Base-by-base conservation (phyloP, 2,113 vertebrate species). In the Perca schrenkii region DNA sequence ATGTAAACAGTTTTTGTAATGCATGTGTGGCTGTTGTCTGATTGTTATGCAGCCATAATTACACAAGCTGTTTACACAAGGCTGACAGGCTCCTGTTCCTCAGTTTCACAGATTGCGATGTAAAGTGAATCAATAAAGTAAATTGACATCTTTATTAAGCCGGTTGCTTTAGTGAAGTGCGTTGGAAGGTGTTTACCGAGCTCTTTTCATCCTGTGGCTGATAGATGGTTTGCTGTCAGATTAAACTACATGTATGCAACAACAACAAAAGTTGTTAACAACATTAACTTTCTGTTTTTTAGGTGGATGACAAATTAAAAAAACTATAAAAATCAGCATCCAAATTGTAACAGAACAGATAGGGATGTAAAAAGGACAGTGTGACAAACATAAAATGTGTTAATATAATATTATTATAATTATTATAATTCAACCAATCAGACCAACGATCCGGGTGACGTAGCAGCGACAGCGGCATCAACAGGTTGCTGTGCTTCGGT, bases 51-150 rank as follows among this genome's bases (percentile, higher is more conserved):
- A 34, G 49, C 58, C 70, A 69, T 93, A 89, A 88, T 93, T 92
- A 66, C n/a, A 56, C 64, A 49, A 53, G 73, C 76, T 79, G 70
- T 57, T 28, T 57, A 81, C 63, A 68, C 56, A 60, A 15, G 60
- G 64, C 60, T 67, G 83, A 90, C 52, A 53, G 80, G 72, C 34
- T 49, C 34, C 63, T 53, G 76, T 61, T 86, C 12, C 71, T 69
- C 19, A 25, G 50, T 66, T 74, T 82, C 67, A 82, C 50, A 13
- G 49, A 64, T 19, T 66, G 68, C 46, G 68, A 82, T 76, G 71
- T 73, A 86, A 88, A 91, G 79, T 70, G 69, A 91, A 92, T 92
- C 87, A 78, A 89, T 93, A 88, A 91, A 90, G 77, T 79, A 80
- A 88, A 91, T 73, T 70, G 80, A 87, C 82, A 71, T 82, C 83